Base-by-base conservation (phyloP, 2,888 invertebrate species). In the Oeneis ivallda region DNA sequence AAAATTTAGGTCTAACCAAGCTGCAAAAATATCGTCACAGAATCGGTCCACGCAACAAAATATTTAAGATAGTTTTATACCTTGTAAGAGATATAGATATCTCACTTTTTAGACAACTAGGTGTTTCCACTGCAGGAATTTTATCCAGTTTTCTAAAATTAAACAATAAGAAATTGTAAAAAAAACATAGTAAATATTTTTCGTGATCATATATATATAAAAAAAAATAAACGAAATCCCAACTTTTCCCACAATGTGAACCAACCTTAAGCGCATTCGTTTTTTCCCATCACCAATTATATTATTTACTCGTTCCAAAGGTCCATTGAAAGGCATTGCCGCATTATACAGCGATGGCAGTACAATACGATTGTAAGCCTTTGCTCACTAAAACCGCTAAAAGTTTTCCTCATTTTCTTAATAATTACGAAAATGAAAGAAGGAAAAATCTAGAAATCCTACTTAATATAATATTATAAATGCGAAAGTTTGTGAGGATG, bases 261-360 rank as follows among this genome's bases (percentile, higher is more conserved):
- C 11, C 5, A 7, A 60, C 76, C 76, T 73, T 82, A 77, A 79
- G 81, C 79, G 77, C 39, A 39, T 39, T 39, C 37, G 41, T 84
- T 86, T 87, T 86, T 86, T 80, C 77, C 78, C 79, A 77, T 79
- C 75, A 80, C 82, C 84, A 88, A 86, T 87, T 26, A 26, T 26
- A 26, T 87, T 26, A 26, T 26, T 4, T 87, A 86, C 82, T 79
- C 82, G 84, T 86, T 86, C 83, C 83, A 84, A 83, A 80, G 79
- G 75, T 78, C 82, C 75, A 84, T 86, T 87, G 81, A 83, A 84
- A 81, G 41, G 34, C 41, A 65, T n/a, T 34, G 32, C 32, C 2
- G 32, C 32, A 6, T 17, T 57, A 64, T 52, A 39, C 56, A 62
- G 43, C 52, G 60, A 83, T 76, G 76, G 79, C 79, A 82, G 74